Evolutionary conservation across 1,140 invertebrate species (phyloP).

Genomic region (Aphelenchoides avenae): DNA sequence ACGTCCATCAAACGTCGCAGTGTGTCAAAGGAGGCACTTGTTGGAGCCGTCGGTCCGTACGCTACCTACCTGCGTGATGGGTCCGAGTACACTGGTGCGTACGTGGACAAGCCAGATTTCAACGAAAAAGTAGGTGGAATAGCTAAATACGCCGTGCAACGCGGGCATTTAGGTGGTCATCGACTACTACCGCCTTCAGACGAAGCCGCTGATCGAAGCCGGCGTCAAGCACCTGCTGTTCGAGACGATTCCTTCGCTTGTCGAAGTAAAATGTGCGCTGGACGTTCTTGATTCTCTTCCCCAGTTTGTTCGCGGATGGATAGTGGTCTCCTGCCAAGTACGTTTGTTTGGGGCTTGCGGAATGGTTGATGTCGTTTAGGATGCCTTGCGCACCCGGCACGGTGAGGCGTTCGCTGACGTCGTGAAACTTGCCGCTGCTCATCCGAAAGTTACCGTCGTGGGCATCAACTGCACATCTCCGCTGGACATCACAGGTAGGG

Average conservation of each 20-base stretch:
- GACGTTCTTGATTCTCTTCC: constrained; percentile 73
- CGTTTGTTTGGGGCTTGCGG: too few species aligned
- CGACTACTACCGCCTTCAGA: constrained; percentile 75
- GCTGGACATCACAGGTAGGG: constrained; percentile 63
- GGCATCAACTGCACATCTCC: constrained; percentile 81
- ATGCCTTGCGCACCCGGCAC: constrained; percentile 21
- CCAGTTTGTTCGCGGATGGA: constrained; percentile 62
- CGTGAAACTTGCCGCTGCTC: constrained; percentile 15
- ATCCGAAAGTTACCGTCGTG: constrained; percentile 69
- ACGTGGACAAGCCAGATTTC: constrained; percentile 68
- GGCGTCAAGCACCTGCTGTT: constrained; percentile 77
- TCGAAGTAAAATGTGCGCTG: constrained; percentile 76
- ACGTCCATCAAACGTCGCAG: constrained; percentile 61
- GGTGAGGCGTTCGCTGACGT: constrained; percentile 33
- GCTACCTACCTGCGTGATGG: constrained; percentile 79
- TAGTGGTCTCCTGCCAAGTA: constrained; percentile 44
- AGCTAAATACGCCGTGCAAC: too few species aligned
- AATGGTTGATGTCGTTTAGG: constrained; percentile 36
- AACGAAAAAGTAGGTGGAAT: constrained; percentile 17
- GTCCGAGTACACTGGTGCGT: constrained; percentile 81
- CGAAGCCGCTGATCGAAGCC: constrained; percentile 71
- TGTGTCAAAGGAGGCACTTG: constrained; percentile 10
- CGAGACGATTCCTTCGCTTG: constrained; percentile 79
- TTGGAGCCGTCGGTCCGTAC: constrained; percentile 81
- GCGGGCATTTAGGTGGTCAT: constrained; percentile 64